phyloP scores from a whole-genome alignment of 2,797 vertebrate genomes.

The Gymnothorax javanicus region DNA sequence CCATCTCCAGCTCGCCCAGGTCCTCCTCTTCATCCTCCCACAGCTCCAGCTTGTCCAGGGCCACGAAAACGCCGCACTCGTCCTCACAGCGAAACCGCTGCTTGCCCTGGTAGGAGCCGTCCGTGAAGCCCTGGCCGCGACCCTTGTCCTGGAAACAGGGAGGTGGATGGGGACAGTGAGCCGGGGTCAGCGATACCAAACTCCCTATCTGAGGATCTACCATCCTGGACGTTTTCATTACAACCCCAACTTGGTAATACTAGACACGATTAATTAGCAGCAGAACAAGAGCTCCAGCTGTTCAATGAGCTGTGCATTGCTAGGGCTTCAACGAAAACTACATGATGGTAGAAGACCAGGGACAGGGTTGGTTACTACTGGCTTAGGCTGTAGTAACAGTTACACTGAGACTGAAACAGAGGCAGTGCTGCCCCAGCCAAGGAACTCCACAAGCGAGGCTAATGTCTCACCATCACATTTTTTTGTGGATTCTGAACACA shows the following conservation, averaged over 20 bases:
- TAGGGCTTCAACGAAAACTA: too few relatives aligned
- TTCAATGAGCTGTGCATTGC: too few relatives aligned
- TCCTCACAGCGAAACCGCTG: conserved; percentile 97
- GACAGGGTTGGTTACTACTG: too few relatives aligned
- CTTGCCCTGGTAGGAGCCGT: conserved; percentile 94
- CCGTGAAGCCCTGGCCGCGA: conserved; percentile 94
- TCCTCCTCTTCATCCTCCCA: conserved; percentile 87
- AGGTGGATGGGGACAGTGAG: background rate
- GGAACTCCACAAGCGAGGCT: background rate
- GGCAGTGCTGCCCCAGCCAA: background rate
- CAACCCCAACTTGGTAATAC: too few relatives aligned
- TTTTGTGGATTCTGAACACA: background rate
- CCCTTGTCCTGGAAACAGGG: conserved; percentile 87
- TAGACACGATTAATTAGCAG: too few relatives aligned
- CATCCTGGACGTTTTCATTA: too few relatives aligned
- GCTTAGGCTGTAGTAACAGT: background rate
- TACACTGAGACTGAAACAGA: background rate
- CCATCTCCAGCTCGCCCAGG: conserved; percentile 78
- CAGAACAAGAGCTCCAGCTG: too few relatives aligned
- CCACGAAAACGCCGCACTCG: conserved; percentile 96
- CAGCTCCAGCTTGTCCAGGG: conserved; percentile 93
- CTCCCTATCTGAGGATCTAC: too few relatives aligned
- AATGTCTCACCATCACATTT: background rate
- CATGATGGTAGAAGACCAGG: too few relatives aligned
- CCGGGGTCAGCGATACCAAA: too few relatives aligned